Evolutionary conservation across 2,797 vertebrate genomes (phyloP).

Genomic region (Adelosebastes latens): DNA sequence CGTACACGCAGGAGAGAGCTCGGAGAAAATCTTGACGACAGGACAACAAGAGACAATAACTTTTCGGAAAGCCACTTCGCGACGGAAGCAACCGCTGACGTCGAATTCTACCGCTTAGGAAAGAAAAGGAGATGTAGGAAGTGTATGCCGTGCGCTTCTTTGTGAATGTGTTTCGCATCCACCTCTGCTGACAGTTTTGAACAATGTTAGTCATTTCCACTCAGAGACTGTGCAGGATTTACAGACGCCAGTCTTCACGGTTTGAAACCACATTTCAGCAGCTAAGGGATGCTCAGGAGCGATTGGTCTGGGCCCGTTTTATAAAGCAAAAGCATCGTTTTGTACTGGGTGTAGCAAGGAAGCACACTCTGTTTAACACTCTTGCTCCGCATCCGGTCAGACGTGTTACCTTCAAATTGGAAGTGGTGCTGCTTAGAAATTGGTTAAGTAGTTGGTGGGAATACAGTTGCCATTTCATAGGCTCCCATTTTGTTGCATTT

Average conservation of each 20-base stretch:
- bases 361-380: constrained; percentile 43
- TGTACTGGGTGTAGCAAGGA: constrained; percentile 36
- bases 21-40: constrained; percentile 31
- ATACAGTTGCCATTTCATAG: constrained; percentile 28
- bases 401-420: constrained; percentile 43
- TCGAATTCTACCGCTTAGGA: constrained; percentile 21
- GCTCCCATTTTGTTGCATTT: neutral
- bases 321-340: constrained; percentile 48
- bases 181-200: constrained; percentile 65
- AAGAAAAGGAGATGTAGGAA: constrained; percentile 32
- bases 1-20: constrained; percentile 44
- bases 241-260: constrained; percentile 39
- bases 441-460: constrained; percentile 15
- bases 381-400: constrained; percentile 48
- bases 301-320: constrained; percentile 49
- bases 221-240: constrained; percentile 49
- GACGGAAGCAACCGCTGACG: constrained; percentile 36
- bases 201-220: constrained; percentile 64
- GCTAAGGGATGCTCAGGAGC: constrained; percentile 50
- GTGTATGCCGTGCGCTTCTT: constrained; percentile 54
- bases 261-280: constrained; percentile 46
- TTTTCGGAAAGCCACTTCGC: constrained; percentile 54
- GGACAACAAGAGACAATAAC: constrained; percentile 52
- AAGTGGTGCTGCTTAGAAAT: constrained; percentile 52
- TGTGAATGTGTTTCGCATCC: constrained; percentile 65